Base-by-base conservation (phyloP, 2,888 invertebrate genomes). In the Lingula anatina region DNA sequence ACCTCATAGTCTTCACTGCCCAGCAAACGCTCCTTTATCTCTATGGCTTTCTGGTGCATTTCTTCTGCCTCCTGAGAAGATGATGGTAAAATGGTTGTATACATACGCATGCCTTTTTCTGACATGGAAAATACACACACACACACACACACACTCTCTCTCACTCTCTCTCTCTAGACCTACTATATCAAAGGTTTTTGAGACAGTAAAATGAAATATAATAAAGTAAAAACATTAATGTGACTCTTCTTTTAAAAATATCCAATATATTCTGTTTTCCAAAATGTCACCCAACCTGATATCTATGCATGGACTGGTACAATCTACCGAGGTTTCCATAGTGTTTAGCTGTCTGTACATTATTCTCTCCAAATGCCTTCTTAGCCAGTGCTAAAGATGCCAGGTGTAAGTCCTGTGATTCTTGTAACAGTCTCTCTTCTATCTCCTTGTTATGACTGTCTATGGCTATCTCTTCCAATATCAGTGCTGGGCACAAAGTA, bases 291-390 rank as follows among this genome's bases (percentile, higher is more conserved):
- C 47, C 56, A 69, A 88, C 89, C 78, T 85, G n/a, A n/a, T 85
- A 92, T 71, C 86, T 84, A 70, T 84, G 85, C 92, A 94, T 93
- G 70, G 90, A 91, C 79, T 95, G 94, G 80, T 93, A 94, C 15
- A 95, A 82, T 15, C 95, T 81, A 49, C 95, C 95, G 45, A 95
- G 82, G 81, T 95, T 95, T 12, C 94, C 94, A 78, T 93, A 95
- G 77, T 93, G 92, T 73, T 94, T 94, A 46, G 94, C 93, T 0
- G 93, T 93, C 80, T 94, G 92, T 35, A 94, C 90, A 78, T 94
- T 94, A 72, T 86, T 85, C 78, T 93, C 92, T 0, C 95, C 94
- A 75, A 93, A 93, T 0, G 88, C 86, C 71, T 85, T 83, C 77
- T 85, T 83, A 15, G 90, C 86, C 38, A 92, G 79, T 46, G 84